phyloP scores from a whole-genome alignment of 1,140 invertebrate species.

The Lepidurus arcticus region DNA sequence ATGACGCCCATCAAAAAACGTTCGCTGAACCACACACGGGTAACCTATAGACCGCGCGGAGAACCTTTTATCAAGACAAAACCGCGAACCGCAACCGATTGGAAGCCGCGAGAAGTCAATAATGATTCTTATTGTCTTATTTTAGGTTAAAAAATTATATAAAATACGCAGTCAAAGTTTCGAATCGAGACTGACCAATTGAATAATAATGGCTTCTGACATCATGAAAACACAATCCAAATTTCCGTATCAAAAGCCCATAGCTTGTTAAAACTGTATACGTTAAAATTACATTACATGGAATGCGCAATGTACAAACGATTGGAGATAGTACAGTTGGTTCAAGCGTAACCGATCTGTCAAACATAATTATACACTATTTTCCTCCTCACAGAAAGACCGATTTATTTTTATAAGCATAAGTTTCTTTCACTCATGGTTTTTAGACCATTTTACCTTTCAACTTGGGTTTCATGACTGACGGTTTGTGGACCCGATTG shows the following conservation, averaged over 20 bases:
- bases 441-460: not conserved
- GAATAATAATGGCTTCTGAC: too few species aligned
- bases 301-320: not conserved
- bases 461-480: not conserved
- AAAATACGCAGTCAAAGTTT: too few species aligned
- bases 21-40: too few species aligned
- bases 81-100: too few species aligned
- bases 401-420: not conserved
- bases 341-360: not conserved
- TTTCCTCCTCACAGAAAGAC: slow-evolving; percentile 4
- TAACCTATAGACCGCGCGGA: too few species aligned
- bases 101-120: too few species aligned
- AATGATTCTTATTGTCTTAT: too few species aligned
- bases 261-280: slow-evolving; percentile 1
- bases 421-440: too few species aligned
- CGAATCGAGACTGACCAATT: too few species aligned
- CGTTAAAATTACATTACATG: slow-evolving; percentile 13
- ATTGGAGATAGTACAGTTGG: not conserved
- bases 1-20: too few species aligned
- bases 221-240: not conserved
- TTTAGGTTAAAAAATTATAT: too few species aligned
- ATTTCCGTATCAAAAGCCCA: not conserved
- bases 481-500: not conserved
- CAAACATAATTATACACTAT: not conserved
- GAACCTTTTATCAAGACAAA: too few species aligned